Evolutionary conservation across 2,888 invertebrate species (phyloP).

Genomic region (Scaeva pyrastri): DNA sequence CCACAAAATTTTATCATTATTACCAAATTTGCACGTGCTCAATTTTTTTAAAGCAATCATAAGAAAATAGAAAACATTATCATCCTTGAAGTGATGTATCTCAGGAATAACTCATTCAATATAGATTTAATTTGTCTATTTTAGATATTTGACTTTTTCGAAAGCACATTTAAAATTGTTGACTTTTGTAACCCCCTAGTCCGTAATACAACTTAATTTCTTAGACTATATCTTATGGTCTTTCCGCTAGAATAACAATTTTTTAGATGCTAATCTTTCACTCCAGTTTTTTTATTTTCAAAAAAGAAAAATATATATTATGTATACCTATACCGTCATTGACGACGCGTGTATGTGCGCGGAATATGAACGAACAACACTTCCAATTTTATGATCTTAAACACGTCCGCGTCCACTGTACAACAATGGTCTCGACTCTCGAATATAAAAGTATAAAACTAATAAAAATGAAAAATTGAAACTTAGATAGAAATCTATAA

Average conservation of each 20-base stretch:
- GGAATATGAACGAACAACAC: constrained; percentile 57
- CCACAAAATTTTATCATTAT: too few relatives aligned
- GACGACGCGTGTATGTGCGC: constrained; percentile 68
- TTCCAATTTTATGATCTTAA: constrained; percentile 68
- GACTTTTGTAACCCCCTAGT: too few relatives aligned
- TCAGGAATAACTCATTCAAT: too few relatives aligned
- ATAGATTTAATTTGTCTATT: too few relatives aligned
- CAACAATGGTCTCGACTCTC: constrained; percentile 33
- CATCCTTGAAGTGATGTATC: too few relatives aligned
- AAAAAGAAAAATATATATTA: constrained; percentile 16
- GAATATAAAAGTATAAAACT: constrained; percentile 39
- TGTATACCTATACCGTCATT: too few relatives aligned
- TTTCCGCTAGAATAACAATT: constrained; percentile 73
- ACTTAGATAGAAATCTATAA: constrained; percentile 60
- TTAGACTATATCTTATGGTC: constrained; percentile 28
- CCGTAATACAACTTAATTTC: neutral
- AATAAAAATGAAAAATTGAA: constrained; percentile 65
- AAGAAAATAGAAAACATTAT: too few relatives aligned
- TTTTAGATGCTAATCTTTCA: constrained; percentile 54
- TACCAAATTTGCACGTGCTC: too few relatives aligned
- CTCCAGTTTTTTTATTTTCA: neutral
- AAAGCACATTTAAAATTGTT: too few relatives aligned
- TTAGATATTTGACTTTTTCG: too few relatives aligned
- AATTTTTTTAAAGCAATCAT: too few relatives aligned
- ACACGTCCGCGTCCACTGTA: constrained; percentile 45